phyloP scores from a whole-genome alignment of 1,140 invertebrate species.

The Intoshia linei region DNA sequence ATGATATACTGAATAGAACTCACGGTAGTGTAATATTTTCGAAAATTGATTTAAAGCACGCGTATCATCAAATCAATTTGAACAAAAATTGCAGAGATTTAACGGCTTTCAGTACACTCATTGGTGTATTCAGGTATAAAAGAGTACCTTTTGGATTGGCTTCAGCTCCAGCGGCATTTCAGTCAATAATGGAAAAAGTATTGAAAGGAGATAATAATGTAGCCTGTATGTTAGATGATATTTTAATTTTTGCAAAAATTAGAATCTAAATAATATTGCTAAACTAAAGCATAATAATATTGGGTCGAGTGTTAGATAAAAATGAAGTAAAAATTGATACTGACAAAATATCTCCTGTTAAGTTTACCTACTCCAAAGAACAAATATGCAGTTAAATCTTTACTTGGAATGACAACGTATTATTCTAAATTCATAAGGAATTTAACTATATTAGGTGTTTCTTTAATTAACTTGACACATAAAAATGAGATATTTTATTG shows the following conservation, averaged over 20 bases:
- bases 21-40: conserved; percentile 10
- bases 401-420: too few species aligned
- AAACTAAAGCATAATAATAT: too few species aligned
- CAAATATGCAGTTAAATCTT: too few species aligned
- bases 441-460: too few species aligned
- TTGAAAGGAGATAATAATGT: conserved; percentile 2
- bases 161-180: conserved; percentile 7
- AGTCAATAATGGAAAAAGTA: conserved; percentile 5
- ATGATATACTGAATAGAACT: conserved; percentile 9
- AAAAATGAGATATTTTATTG: too few species aligned
- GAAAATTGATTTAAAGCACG: conserved; percentile 10
- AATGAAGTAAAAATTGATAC: too few species aligned
- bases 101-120: conserved; percentile 9
- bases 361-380: too few species aligned
- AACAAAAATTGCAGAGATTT: conserved; percentile 8
- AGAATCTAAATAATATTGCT: too few species aligned
- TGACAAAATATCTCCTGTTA: too few species aligned
- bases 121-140: conserved; percentile 7
- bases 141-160: conserved; percentile 7
- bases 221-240: conserved; percentile 6
- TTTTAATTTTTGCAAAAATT: conserved; percentile 2
- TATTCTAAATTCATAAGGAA: too few species aligned
- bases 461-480: too few species aligned
- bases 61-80: conserved; percentile 11
- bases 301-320: too few species aligned